These are phyloP conservation scores for Volucella inanis DNA, from an alignment of 2,888 invertebrate genomes.

Conservation along the genomic window DNA sequence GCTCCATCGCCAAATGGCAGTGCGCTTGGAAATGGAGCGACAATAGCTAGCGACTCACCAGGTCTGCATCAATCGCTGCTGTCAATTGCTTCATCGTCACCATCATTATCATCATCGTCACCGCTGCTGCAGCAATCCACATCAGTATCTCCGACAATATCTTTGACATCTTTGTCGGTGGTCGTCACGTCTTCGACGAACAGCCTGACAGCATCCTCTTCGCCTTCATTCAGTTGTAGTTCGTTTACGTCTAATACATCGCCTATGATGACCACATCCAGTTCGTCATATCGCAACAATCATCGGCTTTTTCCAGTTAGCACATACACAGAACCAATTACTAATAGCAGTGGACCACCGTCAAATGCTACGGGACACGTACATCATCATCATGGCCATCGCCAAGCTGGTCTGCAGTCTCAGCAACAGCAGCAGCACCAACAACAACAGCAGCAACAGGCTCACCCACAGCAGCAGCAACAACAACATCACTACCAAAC, in stretches of 20 bases:
- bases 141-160: slow-evolving; percentile 61
- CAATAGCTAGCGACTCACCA: slow-evolving; percentile 49
- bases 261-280: slow-evolving; percentile 73
- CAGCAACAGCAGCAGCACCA: slow-evolving; percentile 70
- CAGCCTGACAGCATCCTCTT: slow-evolving; percentile 53
- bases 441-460: slow-evolving; percentile 68
- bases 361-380: slow-evolving; percentile 42
- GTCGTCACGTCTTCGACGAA: slow-evolving; percentile 58
- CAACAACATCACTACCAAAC: slow-evolving; percentile 59
- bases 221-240: slow-evolving; percentile 65
- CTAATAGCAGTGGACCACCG: slow-evolving; percentile 75
- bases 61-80: slow-evolving; percentile 58
- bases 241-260: slow-evolving; percentile 68
- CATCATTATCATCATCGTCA: slow-evolving; percentile 45
- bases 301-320: slow-evolving; percentile 87
- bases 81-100: slow-evolving; percentile 65
- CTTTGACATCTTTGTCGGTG: slow-evolving; percentile 61
- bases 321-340: slow-evolving; percentile 86
- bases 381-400: slow-evolving; percentile 78
- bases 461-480: slow-evolving; percentile 32
- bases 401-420: slow-evolving; percentile 52
- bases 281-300: slow-evolving; percentile 82
- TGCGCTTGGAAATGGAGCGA: slow-evolving; percentile 57
- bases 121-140: slow-evolving; percentile 56
- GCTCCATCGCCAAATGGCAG: slow-evolving; percentile 67